Evolutionary conservation across 2,113 vertebrate genomes (phyloP).

Genomic region (Siphamia tubifer): DNA sequence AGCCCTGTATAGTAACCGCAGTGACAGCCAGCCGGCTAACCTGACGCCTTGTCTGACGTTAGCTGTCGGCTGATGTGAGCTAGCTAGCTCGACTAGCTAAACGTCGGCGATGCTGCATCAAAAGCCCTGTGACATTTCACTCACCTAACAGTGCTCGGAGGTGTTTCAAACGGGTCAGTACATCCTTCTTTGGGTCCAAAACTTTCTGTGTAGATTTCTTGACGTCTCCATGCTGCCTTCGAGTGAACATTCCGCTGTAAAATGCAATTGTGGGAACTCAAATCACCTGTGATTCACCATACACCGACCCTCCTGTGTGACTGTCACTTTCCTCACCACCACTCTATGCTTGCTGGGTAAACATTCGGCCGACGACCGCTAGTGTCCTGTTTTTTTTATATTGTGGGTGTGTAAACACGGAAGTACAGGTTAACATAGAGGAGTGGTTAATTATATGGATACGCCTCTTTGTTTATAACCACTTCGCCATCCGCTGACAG

Average conservation of each 20-base stretch:
- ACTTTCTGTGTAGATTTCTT: conserved; percentile 99
- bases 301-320: conserved; percentile 64
- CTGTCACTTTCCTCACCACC: conserved; percentile 69
- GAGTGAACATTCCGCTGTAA: conserved; percentile 91
- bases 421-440: conserved; percentile 66
- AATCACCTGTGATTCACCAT: conserved; percentile 74
- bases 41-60: conserved; percentile 50
- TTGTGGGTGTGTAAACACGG: conserved; percentile 84
- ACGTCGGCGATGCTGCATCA: conserved; percentile 39
- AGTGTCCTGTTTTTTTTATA: conserved; percentile 47
- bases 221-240: conserved; percentile 93
- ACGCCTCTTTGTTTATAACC: conserved; percentile 48
- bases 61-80: conserved; percentile 22
- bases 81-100: conserved; percentile 57
- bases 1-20: background rate
- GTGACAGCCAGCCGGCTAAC: conserved; percentile 48
- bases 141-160: conserved; percentile 93
- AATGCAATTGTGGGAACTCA: conserved; percentile 70
- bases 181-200: conserved; percentile 98
- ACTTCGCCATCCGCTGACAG: background rate
- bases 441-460: conserved; percentile 2
- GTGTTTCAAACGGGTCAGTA: conserved; percentile 93
- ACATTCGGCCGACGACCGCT: conserved; percentile 58
- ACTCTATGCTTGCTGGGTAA: conserved; percentile 64
- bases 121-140: conserved; percentile 65